Evolutionary conservation across 2,797 vertebrate species (phyloP), one percentile per base, ranked within the genome.

Genomic region (Characodon lateralis): DNA sequence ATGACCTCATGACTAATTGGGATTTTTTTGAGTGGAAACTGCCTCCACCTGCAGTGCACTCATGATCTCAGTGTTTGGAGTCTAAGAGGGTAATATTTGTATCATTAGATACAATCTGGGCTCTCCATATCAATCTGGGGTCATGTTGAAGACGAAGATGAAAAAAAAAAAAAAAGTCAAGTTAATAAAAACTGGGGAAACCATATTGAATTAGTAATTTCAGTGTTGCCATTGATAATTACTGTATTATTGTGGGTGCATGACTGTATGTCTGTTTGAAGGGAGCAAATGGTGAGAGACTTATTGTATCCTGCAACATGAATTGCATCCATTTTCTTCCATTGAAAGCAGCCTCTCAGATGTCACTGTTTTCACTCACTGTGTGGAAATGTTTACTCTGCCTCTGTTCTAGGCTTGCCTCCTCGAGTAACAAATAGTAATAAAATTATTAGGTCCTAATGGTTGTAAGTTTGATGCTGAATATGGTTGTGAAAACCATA

Each of bases 201-300:
- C 84, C 83, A 68, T 82, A 28, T 1, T 35, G 20, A 48, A 74
- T 75, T 68, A 78, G 72, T 87, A 89, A n/a, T 88, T 88, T 90
- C 81, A 78, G 85, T 85, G 80, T 91, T 94, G 92, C 93, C 90
- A 94, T 95, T 94, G 87, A 87, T 85, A 93, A 77, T 89, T 63
- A 80, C 83, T 82, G 63, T 82, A 89, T 91, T 91, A 85, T 87
- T 86, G 79, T 91, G 82, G 70, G 87, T 86, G 87, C 91, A 86
- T 87, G 86, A 72, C 73, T 90, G 78, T 85, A 65, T 83, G 84
- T 88, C 87, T 85, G 74, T 91, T 88, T 94, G 86, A 93, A 88
- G 91, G 84, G 88, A 92, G 75, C 78, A 83, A 43, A 2, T 43
- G 22, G 89, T 89, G 89, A 93, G 84, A 87, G 84, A 83, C 82